Percentiles rank a stretch among this genome's conserved stretches.
These are phyloP conservation scores for Scaptomyza caliginosa DNA, from an alignment of 2,888 invertebrate species.

Conservation along the genomic window DNA sequence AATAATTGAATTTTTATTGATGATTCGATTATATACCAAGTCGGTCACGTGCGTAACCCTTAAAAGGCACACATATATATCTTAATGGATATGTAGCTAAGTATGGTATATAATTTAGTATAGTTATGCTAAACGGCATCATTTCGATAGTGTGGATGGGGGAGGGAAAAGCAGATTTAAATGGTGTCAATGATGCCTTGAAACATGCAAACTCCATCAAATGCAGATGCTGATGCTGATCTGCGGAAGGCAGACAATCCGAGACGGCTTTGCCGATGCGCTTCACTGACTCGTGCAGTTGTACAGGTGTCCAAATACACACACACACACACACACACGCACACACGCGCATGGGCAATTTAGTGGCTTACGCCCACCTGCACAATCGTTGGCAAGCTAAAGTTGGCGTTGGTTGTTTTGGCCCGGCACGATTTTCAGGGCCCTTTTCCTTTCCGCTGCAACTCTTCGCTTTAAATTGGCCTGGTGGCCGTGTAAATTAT, in stretches of 20 bases:
- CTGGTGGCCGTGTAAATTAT: conserved; percentile 45
- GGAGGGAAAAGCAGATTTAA: not conserved
- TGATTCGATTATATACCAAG: not conserved
- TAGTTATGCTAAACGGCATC: conserved; percentile 13
- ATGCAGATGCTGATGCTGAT: conserved; percentile 36
- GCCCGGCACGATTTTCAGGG: conserved; percentile 58
- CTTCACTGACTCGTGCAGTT: conserved; percentile 24
- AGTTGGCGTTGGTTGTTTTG: conserved; percentile 21
- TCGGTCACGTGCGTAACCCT: conserved; percentile 7
- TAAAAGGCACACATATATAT: not conserved
- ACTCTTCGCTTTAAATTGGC: conserved; percentile 43
- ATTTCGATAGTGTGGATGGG: not conserved
- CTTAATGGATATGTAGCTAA: not conserved
- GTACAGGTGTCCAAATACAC: conserved; percentile 34
- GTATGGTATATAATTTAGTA: not conserved
- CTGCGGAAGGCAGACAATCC: conserved; percentile 6
- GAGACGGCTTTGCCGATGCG: conserved; percentile 16
- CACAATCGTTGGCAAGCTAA: conserved; percentile 44
- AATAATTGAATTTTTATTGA: not conserved
- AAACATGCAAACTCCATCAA: conserved; percentile 28
- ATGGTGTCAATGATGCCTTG: conserved; percentile 37
- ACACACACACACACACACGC: conserved; percentile 17
- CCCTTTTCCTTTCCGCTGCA: conserved; percentile 42
- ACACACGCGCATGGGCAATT: conserved; percentile 55
- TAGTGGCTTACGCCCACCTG: conserved; percentile 65